phyloP scores from a whole-genome alignment of 2,888 invertebrate species.

The Cephus runcator region DNA sequence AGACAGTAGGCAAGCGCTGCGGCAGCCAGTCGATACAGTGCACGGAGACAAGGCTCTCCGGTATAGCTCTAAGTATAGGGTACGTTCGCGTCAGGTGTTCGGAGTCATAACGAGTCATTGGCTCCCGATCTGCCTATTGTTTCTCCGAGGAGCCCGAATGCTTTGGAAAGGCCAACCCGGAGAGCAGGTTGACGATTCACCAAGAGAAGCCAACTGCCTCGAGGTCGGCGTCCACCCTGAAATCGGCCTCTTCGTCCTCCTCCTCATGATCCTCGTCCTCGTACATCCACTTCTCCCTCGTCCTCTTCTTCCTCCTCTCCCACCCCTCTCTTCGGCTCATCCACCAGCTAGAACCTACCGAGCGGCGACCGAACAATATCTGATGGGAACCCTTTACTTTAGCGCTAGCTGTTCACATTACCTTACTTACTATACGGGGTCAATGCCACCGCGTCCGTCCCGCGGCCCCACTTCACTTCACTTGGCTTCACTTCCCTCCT shows the following conservation, averaged over 20 bases:
- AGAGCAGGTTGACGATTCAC: background rate
- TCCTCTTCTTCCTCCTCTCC: background rate
- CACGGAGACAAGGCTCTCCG: background rate
- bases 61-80: background rate
- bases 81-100: background rate
- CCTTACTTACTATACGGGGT: conserved; percentile 61
- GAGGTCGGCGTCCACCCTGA: conserved; percentile 48
- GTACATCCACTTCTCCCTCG: background rate
- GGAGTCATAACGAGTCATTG: background rate
- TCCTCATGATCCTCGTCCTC: background rate
- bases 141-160: conserved; percentile 23
- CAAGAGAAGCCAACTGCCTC: conserved; percentile 21
- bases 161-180: conserved; percentile 17
- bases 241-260: conserved; percentile 33
- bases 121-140: background rate
- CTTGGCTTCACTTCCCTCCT: conserved; percentile 48
- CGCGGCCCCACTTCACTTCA: conserved; percentile 54
- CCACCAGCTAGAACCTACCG: conserved; percentile 17
- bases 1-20: background rate
- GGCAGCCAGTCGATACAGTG: background rate
- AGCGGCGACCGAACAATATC: conserved; percentile 21
- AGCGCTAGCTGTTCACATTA: conserved; percentile 59
- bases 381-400: conserved; percentile 45
- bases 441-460: conserved; percentile 59
- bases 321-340: background rate